Base-by-base conservation (phyloP, 2,113 vertebrate species). In the Uropsilus gracilis region DNA sequence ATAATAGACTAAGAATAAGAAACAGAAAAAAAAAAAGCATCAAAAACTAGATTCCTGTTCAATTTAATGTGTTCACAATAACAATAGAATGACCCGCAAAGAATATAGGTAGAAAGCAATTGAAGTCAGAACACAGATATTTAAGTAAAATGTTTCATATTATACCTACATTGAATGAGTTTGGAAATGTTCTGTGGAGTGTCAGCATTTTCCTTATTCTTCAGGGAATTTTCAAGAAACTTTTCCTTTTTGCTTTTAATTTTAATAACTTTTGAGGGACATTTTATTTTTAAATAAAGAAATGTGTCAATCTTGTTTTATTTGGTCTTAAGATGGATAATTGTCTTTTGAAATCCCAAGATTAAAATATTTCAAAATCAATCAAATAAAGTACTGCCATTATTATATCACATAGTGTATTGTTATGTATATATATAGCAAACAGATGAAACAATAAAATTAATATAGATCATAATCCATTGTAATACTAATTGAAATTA, bases 1-100 rank as follows among this genome's bases (percentile, higher is more conserved):
- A 83, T 86, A 97, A 97, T 75, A 95, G 32, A 26, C 91, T 53
- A 89, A 46, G 13, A 77, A 93, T 34, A 94, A 97, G 7, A 90
- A 95, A 48, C 13, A 94, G n/a, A 37, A 11, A 64, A 28, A 91
- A 28, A 91, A 82, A 26, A 97, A 86, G 0, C 6, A 16, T 89
- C 90, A 80, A 37, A 42, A 94, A 85, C 46, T 20, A 93, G 96
- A 28, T 37, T 90, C 8, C 22, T 95, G 42, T 96, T 37, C 96
- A 95, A n/a, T 50, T 95, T 46, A 44, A 81, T 86, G 2, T 34
- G 20, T 94, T 81, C 37, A 11, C 84, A 68, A 48, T 88, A 95
- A 92, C 3, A 89, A 86, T 46, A 63, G 3, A 53, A 30, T 80
- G 5, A 72, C 28, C 16, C 87, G 3, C 12, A 95, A 94, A 78